These are phyloP conservation scores for Acrossocheilus fasciatus DNA, from an alignment of 2,797 vertebrate genomes.

Conservation along the genomic window DNA sequence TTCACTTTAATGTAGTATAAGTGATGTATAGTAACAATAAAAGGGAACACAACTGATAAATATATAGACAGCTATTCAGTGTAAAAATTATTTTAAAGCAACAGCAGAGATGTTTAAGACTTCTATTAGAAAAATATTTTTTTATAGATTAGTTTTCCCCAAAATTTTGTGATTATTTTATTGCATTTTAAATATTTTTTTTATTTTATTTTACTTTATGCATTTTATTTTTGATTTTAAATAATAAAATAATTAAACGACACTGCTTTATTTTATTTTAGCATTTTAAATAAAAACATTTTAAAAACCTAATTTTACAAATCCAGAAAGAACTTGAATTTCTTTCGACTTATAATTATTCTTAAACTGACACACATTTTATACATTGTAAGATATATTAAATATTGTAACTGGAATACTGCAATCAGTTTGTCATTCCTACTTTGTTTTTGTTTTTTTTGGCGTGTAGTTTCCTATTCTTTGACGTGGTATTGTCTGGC, in stretches of 20 bases:
- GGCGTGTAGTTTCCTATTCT: slow-evolving; percentile 10
- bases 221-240: no score
- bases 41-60: not conserved
- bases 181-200: not conserved
- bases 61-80: no score
- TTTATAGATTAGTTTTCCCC: no score
- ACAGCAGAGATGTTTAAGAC: not conserved
- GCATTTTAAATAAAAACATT: not conserved
- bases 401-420: not conserved
- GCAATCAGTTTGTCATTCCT: not conserved
- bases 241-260: no score
- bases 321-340: not conserved
- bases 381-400: not conserved
- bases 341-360: not conserved
- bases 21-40: not conserved
- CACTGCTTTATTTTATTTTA: not conserved
- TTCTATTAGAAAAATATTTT: not conserved
- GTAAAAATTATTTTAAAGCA: not conserved
- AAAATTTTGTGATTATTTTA: not conserved
- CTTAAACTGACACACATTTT: not conserved
- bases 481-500: slow-evolving; percentile 41
- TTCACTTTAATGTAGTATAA: not conserved
- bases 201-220: not conserved
- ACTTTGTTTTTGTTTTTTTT: not conserved
- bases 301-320: not conserved